A percentile compares a stretch with the other conserved stretches of the same genome.
These are phyloP conservation scores for Amyelois transitella DNA, from an alignment of 1,140 invertebrate species.

Conservation along the genomic window DNA sequence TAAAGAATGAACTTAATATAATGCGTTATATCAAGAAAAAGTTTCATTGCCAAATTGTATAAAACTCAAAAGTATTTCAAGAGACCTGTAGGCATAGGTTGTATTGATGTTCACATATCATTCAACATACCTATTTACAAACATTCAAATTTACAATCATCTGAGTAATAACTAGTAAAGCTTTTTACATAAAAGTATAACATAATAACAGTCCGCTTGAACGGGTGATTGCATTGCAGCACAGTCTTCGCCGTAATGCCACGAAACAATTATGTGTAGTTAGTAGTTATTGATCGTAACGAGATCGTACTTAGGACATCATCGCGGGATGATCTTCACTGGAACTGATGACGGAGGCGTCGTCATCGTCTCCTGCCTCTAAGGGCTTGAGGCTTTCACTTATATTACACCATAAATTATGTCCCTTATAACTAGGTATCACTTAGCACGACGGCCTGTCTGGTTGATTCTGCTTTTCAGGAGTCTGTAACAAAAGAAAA, in stretches of 20 bases:
- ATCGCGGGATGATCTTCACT: slow-evolving; percentile 62
- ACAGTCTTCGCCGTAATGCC: slow-evolving; percentile 67
- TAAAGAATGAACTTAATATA: slow-evolving; percentile 14
- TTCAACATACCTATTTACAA: slow-evolving; percentile 64
- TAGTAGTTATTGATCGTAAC: slow-evolving; percentile 64
- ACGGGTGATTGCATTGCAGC: slow-evolving; percentile 60
- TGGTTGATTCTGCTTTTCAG: slow-evolving; percentile 68
- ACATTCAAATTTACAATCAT: slow-evolving; percentile 49
- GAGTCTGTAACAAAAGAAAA: slow-evolving; percentile 71
- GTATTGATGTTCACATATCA: slow-evolving; percentile 32
- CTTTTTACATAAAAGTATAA: slow-evolving; percentile 69
- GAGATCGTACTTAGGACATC: slow-evolving; percentile 72
- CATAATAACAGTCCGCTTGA: slow-evolving; percentile 54
- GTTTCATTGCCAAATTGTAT: background rate
- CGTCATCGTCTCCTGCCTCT: slow-evolving; percentile 13
- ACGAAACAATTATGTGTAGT: slow-evolving; percentile 61
- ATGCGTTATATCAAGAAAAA: too few species aligned
- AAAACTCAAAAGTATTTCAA: background rate
- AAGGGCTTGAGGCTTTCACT: slow-evolving; percentile 49
- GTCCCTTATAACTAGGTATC: slow-evolving; percentile 45
- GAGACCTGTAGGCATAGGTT: slow-evolving; percentile 11
- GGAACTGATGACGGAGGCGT: slow-evolving; percentile 44
- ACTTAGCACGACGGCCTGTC: slow-evolving; percentile 69
- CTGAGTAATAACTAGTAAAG: slow-evolving; percentile 66
- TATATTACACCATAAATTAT: slow-evolving; percentile 58